Percentiles rank a stretch among this genome's conserved stretches.
Evolutionary conservation across 2,113 vertebrate genomes (phyloP).

Genomic region (Stictonetta naevosa): DNA sequence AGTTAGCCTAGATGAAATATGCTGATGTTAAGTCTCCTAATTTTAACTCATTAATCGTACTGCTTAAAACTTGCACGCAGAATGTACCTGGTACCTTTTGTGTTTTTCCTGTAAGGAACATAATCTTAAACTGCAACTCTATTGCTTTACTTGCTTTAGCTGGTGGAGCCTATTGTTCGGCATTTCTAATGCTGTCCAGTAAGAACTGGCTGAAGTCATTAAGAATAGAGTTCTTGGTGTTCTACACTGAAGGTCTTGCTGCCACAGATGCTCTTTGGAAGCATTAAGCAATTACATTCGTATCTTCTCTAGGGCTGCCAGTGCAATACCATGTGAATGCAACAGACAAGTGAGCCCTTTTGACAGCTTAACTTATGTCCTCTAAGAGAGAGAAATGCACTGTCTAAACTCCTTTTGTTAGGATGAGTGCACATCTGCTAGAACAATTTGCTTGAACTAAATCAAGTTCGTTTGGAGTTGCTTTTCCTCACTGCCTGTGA

Average conservation of each 20-base stretch:
- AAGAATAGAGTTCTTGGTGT: not conserved
- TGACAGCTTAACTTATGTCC: not conserved
- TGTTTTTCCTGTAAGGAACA: not conserved
- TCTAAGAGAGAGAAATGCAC: not conserved
- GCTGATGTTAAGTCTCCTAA: not conserved
- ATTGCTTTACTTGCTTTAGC: not conserved
- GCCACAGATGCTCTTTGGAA: not conserved
- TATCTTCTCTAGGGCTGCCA: not conserved
- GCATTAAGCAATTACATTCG: not conserved
- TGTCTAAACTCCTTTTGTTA: not conserved
- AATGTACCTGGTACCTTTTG: not conserved
- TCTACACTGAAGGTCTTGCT: not conserved
- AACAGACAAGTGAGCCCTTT: not conserved
- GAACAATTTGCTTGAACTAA: not conserved
- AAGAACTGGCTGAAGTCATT: not conserved
- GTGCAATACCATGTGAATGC: not conserved
- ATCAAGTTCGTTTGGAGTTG: not conserved
- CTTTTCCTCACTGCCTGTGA: not conserved
- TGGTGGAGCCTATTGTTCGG: not conserved
- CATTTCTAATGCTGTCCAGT: not conserved
- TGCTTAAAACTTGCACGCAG: not conserved
- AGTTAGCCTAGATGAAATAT: slow-evolving; percentile 49
- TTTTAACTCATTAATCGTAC: not conserved
- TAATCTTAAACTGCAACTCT: not conserved
- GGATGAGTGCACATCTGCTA: not conserved